Percentiles rank a stretch among this genome's conserved stretches.
Evolutionary conservation across 1,140 invertebrate genomes (phyloP).

Genomic region (Metopolophium dirhodum): DNA sequence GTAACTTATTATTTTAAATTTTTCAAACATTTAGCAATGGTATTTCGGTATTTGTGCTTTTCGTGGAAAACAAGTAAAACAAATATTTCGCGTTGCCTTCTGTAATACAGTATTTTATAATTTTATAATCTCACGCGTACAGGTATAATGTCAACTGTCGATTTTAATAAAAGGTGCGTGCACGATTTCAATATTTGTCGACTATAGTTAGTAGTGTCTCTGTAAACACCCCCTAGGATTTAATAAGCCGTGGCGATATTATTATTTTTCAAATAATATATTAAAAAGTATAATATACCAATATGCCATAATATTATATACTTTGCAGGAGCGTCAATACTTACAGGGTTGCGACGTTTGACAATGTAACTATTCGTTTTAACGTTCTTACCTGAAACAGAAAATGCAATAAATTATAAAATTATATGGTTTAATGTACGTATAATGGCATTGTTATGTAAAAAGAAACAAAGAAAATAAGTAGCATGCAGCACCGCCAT

Average conservation of each 20-base stretch:
- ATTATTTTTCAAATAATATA: not conserved
- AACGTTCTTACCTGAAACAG: not conserved
- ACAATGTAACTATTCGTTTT: not conserved
- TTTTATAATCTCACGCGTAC: not conserved
- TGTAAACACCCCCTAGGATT: not conserved
- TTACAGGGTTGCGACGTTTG: not conserved
- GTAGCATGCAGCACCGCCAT: not conserved
- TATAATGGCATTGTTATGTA: not conserved
- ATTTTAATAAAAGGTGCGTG: not conserved
- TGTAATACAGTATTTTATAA: not conserved
- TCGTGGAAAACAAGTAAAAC: not conserved
- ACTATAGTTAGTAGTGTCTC: not conserved
- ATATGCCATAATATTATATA: not conserved
- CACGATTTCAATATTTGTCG: not conserved
- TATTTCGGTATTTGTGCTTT: not conserved
- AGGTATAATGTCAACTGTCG: not conserved
- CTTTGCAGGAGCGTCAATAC: not conserved
- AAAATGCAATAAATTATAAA: not conserved
- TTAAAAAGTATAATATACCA: too few relatives aligned
- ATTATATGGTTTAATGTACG: not conserved
- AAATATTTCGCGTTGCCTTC: not conserved
- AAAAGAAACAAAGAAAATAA: not conserved
- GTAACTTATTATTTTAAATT: not conserved
- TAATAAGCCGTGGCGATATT: not conserved
- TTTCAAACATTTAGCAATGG: not conserved